These are phyloP conservation scores for Hylia prasina DNA, from an alignment of 2,113 vertebrate species.

Conservation along the genomic window DNA sequence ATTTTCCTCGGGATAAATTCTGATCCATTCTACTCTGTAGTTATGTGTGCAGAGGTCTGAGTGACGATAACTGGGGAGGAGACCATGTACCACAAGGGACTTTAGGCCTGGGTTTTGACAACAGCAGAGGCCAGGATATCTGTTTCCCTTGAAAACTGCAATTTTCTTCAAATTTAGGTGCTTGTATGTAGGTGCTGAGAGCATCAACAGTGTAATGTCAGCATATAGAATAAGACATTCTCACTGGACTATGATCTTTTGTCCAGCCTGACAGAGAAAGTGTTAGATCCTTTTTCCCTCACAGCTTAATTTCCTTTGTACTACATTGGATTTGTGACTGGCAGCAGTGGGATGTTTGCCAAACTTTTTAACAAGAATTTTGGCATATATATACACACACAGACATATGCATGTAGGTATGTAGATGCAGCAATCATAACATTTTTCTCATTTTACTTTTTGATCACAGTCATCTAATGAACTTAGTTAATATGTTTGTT, in stretches of 20 bases:
- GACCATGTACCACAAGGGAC: neutral
- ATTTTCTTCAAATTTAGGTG: neutral
- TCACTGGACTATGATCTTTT: neutral
- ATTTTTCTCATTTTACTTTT: neutral
- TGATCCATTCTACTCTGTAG: neutral
- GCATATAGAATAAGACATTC: rapidly evolving
- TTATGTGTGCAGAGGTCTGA: neutral
- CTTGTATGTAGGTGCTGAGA: neutral
- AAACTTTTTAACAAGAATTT: neutral
- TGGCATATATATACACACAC: rapidly evolving
- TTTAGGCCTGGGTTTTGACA: neutral
- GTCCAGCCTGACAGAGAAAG: neutral
- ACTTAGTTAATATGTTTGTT: neutral
- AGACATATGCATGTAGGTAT: neutral
- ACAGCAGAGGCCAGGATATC: neutral
- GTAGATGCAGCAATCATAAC: neutral
- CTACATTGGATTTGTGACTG: neutral
- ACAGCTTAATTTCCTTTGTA: neutral
- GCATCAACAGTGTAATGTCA: neutral
- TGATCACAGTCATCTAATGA: neutral
- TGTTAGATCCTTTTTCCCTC: neutral
- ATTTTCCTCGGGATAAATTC: neutral
- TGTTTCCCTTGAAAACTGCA: neutral
- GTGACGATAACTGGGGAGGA: neutral
- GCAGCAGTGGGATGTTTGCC: neutral